These are phyloP conservation scores for Formica selysi DNA, from an alignment of 1,140 invertebrate genomes.

Conservation along the genomic window DNA sequence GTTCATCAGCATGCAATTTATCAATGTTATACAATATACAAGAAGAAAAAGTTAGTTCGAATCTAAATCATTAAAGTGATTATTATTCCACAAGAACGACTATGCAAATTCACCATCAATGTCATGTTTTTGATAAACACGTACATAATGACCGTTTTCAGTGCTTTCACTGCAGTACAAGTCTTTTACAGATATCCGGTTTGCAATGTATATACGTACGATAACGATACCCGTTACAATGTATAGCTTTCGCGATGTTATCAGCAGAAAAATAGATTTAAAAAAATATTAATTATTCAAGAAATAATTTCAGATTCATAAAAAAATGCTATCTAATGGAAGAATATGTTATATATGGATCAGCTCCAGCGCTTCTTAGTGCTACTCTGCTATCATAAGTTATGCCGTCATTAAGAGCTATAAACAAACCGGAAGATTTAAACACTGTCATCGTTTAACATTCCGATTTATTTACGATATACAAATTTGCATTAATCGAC, in stretches of 20 bases:
- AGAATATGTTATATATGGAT: background rate
- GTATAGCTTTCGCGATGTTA: conserved; percentile 5
- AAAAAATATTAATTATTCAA: conserved; percentile 37
- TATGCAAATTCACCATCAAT: background rate
- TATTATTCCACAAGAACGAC: conserved; percentile 8
- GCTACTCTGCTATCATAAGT: background rate
- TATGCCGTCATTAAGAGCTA: background rate
- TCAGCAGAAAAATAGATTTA: background rate
- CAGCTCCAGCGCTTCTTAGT: background rate
- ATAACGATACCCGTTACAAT: conserved; percentile 39
- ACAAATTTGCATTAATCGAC: conserved; percentile 10
- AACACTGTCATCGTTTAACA: background rate
- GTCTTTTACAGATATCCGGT: conserved; percentile 28
- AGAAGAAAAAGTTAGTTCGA: background rate
- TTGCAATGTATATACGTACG: conserved; percentile 9
- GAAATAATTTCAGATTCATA: conserved; percentile 18
- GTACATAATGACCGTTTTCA: conserved; percentile 17
- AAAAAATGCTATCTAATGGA: conserved; percentile 15
- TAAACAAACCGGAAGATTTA: background rate
- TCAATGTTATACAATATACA: background rate
- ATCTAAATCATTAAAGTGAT: background rate
- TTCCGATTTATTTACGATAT: background rate
- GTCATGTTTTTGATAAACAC: conserved; percentile 5
- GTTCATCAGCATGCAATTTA: background rate
- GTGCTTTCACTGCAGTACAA: conserved; percentile 53